Evolutionary conservation across 2,888 invertebrate species (phyloP).

Genomic region (Trichogramma evanescens): DNA sequence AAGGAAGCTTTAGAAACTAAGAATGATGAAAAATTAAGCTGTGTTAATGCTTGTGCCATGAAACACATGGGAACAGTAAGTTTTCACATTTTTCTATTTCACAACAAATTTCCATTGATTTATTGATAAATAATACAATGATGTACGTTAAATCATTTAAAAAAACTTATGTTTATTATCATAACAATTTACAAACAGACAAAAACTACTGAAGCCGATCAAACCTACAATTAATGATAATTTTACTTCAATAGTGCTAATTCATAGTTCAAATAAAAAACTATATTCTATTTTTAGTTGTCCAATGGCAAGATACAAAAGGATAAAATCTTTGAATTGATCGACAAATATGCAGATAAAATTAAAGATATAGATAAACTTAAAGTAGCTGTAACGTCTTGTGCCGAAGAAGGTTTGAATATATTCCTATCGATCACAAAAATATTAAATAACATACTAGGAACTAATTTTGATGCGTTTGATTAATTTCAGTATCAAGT

Average conservation of each 20-base stretch:
- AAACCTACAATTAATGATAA: no score
- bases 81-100: background rate
- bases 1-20: background rate
- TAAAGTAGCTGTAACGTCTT: background rate
- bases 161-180: background rate
- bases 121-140: background rate
- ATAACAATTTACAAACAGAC: background rate
- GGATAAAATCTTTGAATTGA: background rate
- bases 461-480: background rate
- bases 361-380: background rate
- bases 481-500: slow-evolving; percentile 1
- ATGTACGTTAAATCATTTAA: background rate
- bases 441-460: background rate
- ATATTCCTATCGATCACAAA: background rate
- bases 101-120: background rate
- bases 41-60: slow-evolving; percentile 9
- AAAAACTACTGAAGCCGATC: background rate
- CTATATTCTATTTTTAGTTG: slow-evolving; percentile 1
- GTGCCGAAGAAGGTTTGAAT: slow-evolving; percentile 1
- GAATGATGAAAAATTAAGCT: slow-evolving; percentile 4
- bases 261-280: background rate
- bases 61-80: slow-evolving; percentile 11
- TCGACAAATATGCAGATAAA: slow-evolving; percentile 2
- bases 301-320: slow-evolving; percentile 1
- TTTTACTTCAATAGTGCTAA: no score